Evolutionary conservation across 2,113 vertebrate genomes (phyloP), one percentile per base, ranked within the genome.

Genomic region (Dolichotis patagonum): DNA sequence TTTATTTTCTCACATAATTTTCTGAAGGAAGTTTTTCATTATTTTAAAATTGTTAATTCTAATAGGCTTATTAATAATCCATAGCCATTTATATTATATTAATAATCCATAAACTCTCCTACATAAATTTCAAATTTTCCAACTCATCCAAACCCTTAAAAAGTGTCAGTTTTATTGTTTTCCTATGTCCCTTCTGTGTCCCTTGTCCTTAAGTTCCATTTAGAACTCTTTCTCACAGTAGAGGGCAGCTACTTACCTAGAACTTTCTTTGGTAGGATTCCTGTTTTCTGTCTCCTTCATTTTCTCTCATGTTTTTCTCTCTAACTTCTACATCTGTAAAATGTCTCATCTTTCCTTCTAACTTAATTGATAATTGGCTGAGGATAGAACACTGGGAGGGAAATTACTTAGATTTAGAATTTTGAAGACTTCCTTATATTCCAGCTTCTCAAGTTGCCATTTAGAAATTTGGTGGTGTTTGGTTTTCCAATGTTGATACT

Each of bases 11-110:
- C 89, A 17, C 32, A 41, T 13, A 77, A 58, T 38, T 95, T 0
- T 86, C 78, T 86, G 41, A 85, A 35, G 13, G 65, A 52, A 78
- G 46, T 22, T 81, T 96, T 91, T 84, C 5, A 87, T 52, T 56
- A 41, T 69, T 91, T 83, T 77, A 73, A 77, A 65, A 77, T 35
- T 88, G 32, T 65, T 60, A 46, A 69, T 58, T 86, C 91, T 96
- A 77, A 43, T 56, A 56, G 52, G 14, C 4, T 1, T 85, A 4
- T 62, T 91, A 41, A 5, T 67, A 81, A 80, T 5, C 7, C 19
- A 52, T 46, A 85, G n/a, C n/a, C n/a, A n/a, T n/a, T n/a, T n/a
- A n/a, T n/a, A n/a, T n/a, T n/a, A n/a, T 85, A 4, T 62, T 91
- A 41, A 5, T 67, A 81, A 80, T 5, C 7, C 19, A 52, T 46